Conservation (phyloP, 2,113 vertebrate genomes). For the Drymodes brunneopygia region DNA sequence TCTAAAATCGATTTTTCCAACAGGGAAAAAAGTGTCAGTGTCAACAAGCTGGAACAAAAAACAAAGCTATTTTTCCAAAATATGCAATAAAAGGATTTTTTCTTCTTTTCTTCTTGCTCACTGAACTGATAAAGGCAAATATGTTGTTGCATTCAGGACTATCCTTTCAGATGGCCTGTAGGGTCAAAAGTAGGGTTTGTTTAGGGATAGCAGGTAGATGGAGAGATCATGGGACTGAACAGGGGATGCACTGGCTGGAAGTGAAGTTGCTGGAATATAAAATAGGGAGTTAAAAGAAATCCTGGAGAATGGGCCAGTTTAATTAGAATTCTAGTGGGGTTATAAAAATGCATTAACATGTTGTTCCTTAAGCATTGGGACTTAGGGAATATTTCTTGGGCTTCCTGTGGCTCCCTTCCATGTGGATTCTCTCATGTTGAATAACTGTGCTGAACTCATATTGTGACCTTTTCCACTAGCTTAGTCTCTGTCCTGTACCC, state of each 20-base stretch:
- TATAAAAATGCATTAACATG: not conserved
- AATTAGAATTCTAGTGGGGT: not conserved
- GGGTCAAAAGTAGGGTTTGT: not conserved
- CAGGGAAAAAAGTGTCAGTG: not conserved
- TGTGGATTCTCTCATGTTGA: not conserved
- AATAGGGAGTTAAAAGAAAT: not conserved
- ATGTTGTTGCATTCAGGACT: not conserved
- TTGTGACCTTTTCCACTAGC: not conserved
- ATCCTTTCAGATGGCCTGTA: not conserved
- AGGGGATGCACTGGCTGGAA: not conserved
- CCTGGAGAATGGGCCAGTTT: not conserved
- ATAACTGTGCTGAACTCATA: not conserved
- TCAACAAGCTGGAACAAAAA: not conserved
- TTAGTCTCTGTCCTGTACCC: not conserved
- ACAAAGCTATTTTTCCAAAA: not conserved
- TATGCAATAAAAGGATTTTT: not conserved
- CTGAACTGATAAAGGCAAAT: not conserved
- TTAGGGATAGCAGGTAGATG: not conserved
- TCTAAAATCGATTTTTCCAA: not conserved
- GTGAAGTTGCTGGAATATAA: not conserved
- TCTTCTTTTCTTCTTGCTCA: not conserved
- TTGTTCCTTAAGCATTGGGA: not conserved
- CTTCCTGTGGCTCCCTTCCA: slow-evolving; percentile 17
- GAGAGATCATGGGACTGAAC: not conserved
- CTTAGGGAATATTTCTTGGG: not conserved